Evolutionary conservation across 2,888 invertebrate genomes (phyloP), one percentile per base, ranked within the genome.

Genomic region (Ctena decussata): DNA sequence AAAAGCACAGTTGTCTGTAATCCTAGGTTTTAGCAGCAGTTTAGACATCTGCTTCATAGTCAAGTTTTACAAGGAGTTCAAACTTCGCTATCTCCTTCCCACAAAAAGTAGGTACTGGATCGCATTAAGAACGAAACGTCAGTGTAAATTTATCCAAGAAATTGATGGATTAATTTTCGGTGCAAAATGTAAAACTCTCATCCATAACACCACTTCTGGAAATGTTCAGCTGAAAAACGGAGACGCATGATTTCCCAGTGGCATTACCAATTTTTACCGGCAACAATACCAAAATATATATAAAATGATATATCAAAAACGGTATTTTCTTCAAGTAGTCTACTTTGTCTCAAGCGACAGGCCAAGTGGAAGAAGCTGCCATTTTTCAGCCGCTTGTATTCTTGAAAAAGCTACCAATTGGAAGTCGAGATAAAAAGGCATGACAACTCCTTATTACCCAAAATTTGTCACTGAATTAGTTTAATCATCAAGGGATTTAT

Each of bases 401-500:
- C 65, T 65, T 65, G 5, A 65, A 65, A 65, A 65, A 18, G 30
- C 18, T 35, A 65, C 65, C 65, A 65, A 65, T 65, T 65, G 65
- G 65, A 32, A 32, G 21, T 30, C 12, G 18, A 65, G 30, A 65
- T 65, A 65, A 65, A 65, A 35, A 65, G 21, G 12, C 65, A 35
- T 65, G 65, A 65, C 65, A 65, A 65, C 65, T 35, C 21, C 35
- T 24, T 65, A 65, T 65, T 65, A 65, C 65, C 65, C 32, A 65
- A 65, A 65, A 65, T 65, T 65, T 65, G 65, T 65, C 65, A 65
- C 30, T 65, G 65, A 65, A 65, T 65, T 65, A 65, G 65, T 65
- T 65, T 65, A 3, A 65, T 65, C 65, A 65, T 65, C 65, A 65
- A 65, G 65, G 65, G 65, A 65, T 65, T 65, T 35, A 18, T 32